Conservation (phyloP, 2,113 vertebrate species). For the Apeltes quadracus region DNA sequence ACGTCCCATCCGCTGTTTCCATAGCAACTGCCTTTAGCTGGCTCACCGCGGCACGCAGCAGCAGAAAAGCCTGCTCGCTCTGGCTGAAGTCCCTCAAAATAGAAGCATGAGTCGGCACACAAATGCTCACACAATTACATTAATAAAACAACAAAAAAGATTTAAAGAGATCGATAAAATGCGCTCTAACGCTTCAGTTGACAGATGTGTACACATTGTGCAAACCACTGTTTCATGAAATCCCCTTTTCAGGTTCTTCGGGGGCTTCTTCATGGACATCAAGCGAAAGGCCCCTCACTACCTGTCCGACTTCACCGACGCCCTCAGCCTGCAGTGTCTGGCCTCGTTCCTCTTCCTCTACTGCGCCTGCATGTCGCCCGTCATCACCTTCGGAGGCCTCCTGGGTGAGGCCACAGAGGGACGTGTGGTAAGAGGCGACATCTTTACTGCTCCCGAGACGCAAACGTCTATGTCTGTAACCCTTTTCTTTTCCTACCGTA, state of each 20-base stretch:
- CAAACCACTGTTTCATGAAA: not conserved
- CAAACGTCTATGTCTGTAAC: not conserved
- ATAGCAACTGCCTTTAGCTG: slow-evolving; percentile 56
- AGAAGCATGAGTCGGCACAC: slow-evolving; percentile 12
- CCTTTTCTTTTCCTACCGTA: not conserved
- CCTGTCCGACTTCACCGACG: slow-evolving; percentile 96
- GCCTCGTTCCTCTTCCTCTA: slow-evolving; percentile 99
- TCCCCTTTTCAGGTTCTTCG: slow-evolving; percentile 84
- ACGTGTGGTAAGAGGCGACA: slow-evolving; percentile 89
- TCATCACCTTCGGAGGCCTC: slow-evolving; percentile 98
- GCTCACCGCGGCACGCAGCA: slow-evolving; percentile 12
- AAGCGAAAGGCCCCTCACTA: slow-evolving; percentile 97
- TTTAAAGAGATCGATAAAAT: not conserved
- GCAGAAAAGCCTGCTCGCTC: slow-evolving; percentile 12
- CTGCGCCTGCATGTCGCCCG: slow-evolving; percentile 99
- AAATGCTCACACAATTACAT: not conserved
- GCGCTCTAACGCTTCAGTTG: not conserved
- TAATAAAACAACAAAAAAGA: not conserved
- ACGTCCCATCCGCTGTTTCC: slow-evolving; percentile 50
- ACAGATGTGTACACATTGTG: not conserved
- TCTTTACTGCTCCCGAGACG: not conserved
- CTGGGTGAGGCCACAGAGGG: slow-evolving; percentile 98
- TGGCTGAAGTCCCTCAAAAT: slow-evolving; percentile 14
- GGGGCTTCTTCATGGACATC: slow-evolving; percentile 91
- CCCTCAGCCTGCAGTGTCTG: slow-evolving; percentile 95